Percentiles rank a stretch among this genome's conserved stretches.
Evolutionary conservation across 2,888 invertebrate species (phyloP).

Genomic region (Drosophila fulvimacula): DNA sequence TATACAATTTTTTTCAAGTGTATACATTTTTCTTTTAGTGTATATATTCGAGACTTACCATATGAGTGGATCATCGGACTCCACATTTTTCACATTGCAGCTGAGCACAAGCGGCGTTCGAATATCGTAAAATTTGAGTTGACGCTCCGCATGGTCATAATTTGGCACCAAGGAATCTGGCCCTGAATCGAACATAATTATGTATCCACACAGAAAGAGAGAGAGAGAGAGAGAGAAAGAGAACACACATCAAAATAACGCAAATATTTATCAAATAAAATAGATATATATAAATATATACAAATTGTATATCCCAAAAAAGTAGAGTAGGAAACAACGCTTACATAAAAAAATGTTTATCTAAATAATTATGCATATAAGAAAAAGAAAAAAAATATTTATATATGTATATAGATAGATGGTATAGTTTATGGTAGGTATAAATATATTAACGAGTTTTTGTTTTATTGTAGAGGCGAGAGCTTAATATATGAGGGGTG

Average conservation of each 20-base stretch:
- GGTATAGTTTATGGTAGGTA: constrained; percentile 8
- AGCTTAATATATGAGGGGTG: constrained; percentile 39
- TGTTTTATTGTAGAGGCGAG: constrained; percentile 49
- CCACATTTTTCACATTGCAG: constrained; percentile 80
- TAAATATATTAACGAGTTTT: constrained; percentile 32
- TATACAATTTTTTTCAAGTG: neutral
- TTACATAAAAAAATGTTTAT: constrained; percentile 58
- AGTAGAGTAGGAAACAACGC: constrained; percentile 39
- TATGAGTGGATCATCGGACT: constrained; percentile 52
- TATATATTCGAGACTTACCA: constrained; percentile 55
- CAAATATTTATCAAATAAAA: constrained; percentile 20
- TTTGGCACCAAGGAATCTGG: constrained; percentile 83
- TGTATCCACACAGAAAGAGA: neutral
- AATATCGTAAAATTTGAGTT: constrained; percentile 83
- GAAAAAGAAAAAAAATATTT: constrained; percentile 6
- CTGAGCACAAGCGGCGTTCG: constrained; percentile 82
- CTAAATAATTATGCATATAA: constrained; percentile 44
- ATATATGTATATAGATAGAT: constrained; percentile 14
- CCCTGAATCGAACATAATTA: constrained; percentile 57
- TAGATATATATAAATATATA: constrained; percentile 10
- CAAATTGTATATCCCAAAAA: constrained; percentile 24
- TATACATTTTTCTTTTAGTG: neutral
- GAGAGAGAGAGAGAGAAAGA: constrained; percentile 7
- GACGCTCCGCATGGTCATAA: constrained; percentile 81
- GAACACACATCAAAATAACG: constrained; percentile 36